phyloP scores from a whole-genome alignment of 2,888 invertebrate genomes.

The Pristionchus fissidentatus region DNA sequence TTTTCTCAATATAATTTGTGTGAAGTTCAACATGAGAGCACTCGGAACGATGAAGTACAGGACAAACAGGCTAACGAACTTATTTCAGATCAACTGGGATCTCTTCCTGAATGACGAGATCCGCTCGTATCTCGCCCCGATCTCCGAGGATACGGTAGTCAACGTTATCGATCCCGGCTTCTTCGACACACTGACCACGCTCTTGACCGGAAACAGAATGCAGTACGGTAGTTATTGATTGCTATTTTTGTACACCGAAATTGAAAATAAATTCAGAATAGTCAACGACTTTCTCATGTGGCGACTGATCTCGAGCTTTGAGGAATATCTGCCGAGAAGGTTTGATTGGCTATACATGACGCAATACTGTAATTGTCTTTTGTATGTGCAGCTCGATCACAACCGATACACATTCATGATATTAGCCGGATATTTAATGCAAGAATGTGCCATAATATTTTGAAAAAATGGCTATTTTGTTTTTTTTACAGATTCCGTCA shows the following conservation, averaged over 20 bases:
- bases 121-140: conserved; percentile 54
- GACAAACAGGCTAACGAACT: no score
- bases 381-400: no score
- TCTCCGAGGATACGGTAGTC: conserved; percentile 60
- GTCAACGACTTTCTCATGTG: conserved; percentile 71
- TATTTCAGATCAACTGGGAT: conserved; percentile 64
- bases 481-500: conserved; percentile 50
- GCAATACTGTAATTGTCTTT: not conserved
- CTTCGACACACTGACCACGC: conserved; percentile 57
- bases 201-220: conserved; percentile 50
- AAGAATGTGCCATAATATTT: not conserved
- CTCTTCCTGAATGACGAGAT: conserved; percentile 62
- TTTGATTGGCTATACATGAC: not conserved
- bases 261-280: conserved; percentile 55
- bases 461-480: not conserved
- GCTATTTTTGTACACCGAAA: not conserved
- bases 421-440: not conserved
- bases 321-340: conserved; percentile 63
- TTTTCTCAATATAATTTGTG: no score
- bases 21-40: no score
- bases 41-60: no score
- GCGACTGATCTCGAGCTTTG: conserved; percentile 62
- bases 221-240: conserved; percentile 36
- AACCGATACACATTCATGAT: no score
- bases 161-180: conserved; percentile 66